These are phyloP conservation scores for Anguilla pacifica DNA, from an alignment of 2,797 vertebrate species.

Conservation along the genomic window DNA sequence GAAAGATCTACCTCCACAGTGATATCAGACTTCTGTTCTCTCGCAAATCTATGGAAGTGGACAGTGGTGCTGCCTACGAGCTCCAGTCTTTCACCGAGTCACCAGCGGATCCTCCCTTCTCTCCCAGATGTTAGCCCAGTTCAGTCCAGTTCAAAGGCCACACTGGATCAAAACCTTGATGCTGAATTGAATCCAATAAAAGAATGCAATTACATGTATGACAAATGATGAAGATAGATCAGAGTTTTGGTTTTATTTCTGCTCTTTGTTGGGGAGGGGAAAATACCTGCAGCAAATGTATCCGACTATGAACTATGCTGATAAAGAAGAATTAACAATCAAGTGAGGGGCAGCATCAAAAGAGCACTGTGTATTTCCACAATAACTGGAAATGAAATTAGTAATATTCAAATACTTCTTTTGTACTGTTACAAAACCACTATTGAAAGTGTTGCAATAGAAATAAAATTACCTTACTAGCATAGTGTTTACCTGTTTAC, in stretches of 20 bases:
- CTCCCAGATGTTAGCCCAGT: slow-evolving; percentile 82
- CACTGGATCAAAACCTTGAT: background rate
- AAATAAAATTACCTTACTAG: slow-evolving; percentile 83
- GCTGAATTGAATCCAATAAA: background rate
- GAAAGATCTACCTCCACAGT: slow-evolving; percentile 99
- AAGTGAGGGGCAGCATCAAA: slow-evolving; percentile 68
- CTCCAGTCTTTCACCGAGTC: slow-evolving; percentile 97
- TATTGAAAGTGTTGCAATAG: slow-evolving; percentile 97
- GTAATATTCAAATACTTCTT: slow-evolving; percentile 84
- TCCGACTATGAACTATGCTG: slow-evolving; percentile 78
- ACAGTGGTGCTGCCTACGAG: slow-evolving; percentile 98
- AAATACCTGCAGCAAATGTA: slow-evolving; percentile 43
- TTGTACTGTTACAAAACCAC: slow-evolving; percentile 97
- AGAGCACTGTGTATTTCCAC: slow-evolving; percentile 86
- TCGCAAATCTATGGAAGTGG: slow-evolving; percentile 99
- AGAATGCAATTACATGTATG: background rate
- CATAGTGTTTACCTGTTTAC: slow-evolving; percentile 97
- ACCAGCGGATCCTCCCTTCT: slow-evolving; percentile 92
- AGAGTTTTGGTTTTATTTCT: slow-evolving; percentile 23
- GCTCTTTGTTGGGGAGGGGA: slow-evolving; percentile 39
- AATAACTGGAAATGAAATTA: slow-evolving; percentile 87
- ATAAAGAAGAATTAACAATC: slow-evolving; percentile 55
- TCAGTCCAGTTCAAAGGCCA: slow-evolving; percentile 9
- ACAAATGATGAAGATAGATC: slow-evolving; percentile 3
- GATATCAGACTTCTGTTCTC: slow-evolving; percentile 98